phyloP scores from a whole-genome alignment of 1,140 invertebrate genomes.

The Euura lappo region DNA sequence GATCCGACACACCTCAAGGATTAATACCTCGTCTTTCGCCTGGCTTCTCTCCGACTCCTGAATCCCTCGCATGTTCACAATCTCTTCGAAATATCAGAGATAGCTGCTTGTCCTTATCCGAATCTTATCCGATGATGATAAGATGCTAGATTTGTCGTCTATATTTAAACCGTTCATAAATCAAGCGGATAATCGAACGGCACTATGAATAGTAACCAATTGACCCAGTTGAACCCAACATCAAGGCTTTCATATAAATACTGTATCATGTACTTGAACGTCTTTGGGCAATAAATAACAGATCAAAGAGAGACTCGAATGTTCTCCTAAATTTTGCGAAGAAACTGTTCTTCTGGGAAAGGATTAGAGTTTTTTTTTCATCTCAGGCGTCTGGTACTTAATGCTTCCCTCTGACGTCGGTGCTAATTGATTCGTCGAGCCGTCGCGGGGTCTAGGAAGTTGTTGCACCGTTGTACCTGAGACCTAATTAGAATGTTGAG shows the following conservation, averaged over 20 bases:
- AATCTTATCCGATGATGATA: too few species aligned
- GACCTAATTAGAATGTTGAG: neutral
- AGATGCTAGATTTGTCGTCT: too few species aligned
- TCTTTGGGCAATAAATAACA: too few species aligned
- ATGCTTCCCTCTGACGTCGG: neutral
- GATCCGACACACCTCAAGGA: neutral
- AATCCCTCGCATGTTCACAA: too few species aligned
- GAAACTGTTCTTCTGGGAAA: too few species aligned
- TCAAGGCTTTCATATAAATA: neutral
- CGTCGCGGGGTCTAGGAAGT: neutral
- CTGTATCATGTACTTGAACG: neutral
- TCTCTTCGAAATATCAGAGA: too few species aligned
- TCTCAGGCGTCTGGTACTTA: too few species aligned
- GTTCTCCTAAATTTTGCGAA: too few species aligned
- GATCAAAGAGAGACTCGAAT: too few species aligned
- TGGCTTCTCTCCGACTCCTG: too few species aligned
- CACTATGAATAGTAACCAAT: conserved; percentile 3
- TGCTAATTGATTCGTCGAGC: conserved; percentile 3
- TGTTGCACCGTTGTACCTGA: neutral
- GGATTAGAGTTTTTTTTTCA: too few species aligned
- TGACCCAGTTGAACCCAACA: neutral
- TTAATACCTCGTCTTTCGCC: neutral
- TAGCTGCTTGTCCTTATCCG: too few species aligned
- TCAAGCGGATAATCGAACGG: neutral
- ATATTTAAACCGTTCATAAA: neutral